These are phyloP conservation scores for Argya squamiceps DNA, from an alignment of 2,797 vertebrate species.

Conservation along the genomic window DNA sequence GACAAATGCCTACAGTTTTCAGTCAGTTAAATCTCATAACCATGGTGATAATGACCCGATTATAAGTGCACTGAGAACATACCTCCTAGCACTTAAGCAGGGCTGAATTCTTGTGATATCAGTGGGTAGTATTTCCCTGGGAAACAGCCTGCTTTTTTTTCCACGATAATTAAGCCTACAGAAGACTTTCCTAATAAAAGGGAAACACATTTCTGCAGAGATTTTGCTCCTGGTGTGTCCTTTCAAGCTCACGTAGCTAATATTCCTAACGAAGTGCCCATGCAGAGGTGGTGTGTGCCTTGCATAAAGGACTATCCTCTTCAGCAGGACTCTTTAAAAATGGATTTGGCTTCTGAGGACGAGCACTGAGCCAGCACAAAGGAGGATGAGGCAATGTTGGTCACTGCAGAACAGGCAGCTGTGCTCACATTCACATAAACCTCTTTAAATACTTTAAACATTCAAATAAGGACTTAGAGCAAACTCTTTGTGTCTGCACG, in stretches of 20 bases:
- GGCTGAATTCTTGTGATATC: slow-evolving; percentile 43
- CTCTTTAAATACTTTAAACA: neutral
- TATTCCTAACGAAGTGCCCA: neutral
- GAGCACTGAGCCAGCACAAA: neutral
- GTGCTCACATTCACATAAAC: neutral
- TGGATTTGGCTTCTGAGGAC: neutral
- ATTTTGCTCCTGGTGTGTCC: neutral
- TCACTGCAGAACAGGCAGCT: neutral
- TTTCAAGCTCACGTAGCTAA: neutral
- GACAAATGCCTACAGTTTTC: slow-evolving; percentile 48
- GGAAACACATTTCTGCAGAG: neutral
- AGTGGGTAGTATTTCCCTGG: slow-evolving; percentile 34
- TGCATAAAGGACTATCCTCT: neutral
- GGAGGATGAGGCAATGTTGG: neutral
- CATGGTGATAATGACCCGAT: slow-evolving; percentile 46
- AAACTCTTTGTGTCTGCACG: neutral
- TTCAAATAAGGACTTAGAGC: neutral
- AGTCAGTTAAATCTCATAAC: slow-evolving; percentile 56
- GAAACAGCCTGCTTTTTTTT: neutral
- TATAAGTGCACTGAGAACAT: neutral
- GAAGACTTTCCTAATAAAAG: slow-evolving; percentile 13
- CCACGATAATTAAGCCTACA: slow-evolving; percentile 15
- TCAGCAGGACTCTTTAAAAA: neutral
- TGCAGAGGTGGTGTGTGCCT: neutral
- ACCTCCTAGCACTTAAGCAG: slow-evolving; percentile 20